Percentiles rank a stretch among this genome's conserved stretches.
Evolutionary conservation across 2,797 vertebrate genomes (phyloP).

Genomic region (Enteromius afrohamiltoni): DNA sequence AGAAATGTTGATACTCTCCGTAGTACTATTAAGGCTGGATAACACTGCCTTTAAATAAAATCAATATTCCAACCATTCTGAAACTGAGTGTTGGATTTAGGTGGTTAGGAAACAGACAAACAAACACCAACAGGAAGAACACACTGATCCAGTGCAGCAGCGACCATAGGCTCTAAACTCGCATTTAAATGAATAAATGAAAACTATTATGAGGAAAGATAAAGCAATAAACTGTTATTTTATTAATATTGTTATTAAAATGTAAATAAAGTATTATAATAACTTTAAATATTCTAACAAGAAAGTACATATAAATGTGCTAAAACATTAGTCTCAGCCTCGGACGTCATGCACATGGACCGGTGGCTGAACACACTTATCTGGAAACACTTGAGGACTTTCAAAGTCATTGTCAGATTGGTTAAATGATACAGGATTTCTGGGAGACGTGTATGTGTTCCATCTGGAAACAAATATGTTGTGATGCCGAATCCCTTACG

Average conservation of each 20-base stretch:
- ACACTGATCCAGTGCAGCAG: not conserved
- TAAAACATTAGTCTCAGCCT: no score
- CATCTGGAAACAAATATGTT: no score
- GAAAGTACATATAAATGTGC: no score
- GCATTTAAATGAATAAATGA: not conserved
- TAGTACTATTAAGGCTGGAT: not conserved
- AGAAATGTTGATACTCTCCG: not conserved
- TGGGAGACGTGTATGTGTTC: no score
- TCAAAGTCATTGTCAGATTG: no score
- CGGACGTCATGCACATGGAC: no score
- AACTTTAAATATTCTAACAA: no score
- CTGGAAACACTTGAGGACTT: no score
- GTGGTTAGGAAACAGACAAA: not conserved
- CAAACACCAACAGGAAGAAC: not conserved
- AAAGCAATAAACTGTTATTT: not conserved
- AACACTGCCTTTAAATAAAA: not conserved
- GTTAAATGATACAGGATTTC: no score
- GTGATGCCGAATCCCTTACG: no score
- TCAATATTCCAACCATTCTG: not conserved
- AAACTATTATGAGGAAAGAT: not conserved
- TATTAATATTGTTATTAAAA: not conserved
- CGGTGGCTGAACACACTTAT: no score
- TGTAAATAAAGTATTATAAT: no score
- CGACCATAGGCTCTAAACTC: not conserved
- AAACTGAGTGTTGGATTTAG: not conserved